phyloP scores from a whole-genome alignment of 1,140 invertebrate species.

The Bombus affinis region DNA sequence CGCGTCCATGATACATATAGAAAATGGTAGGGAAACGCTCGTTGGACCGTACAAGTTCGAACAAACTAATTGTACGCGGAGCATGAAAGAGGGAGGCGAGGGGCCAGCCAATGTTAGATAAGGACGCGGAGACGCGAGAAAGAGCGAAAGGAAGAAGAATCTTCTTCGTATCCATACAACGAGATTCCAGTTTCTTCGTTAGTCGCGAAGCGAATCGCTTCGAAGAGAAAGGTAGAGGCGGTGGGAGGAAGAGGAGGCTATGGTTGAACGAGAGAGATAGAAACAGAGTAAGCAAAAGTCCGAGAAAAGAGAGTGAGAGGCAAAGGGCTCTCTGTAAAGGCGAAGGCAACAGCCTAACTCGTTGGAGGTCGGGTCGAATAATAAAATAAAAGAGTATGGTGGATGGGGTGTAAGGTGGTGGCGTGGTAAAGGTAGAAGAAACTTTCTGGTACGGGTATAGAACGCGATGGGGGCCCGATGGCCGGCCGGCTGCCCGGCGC shows the following conservation, averaged over 20 bases:
- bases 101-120: background rate
- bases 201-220: constrained; percentile 45
- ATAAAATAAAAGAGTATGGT: constrained; percentile 69
- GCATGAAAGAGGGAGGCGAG: background rate
- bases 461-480: constrained; percentile 45
- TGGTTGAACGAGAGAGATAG: background rate
- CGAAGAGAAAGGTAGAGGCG: background rate
- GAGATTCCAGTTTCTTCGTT: constrained; percentile 72
- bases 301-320: constrained; percentile 17
- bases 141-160: background rate
- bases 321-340: constrained; percentile 6
- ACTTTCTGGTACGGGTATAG: constrained; percentile 59
- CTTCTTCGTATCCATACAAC: constrained; percentile 36
- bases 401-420: constrained; percentile 72
- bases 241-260: constrained; percentile 9
- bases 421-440: constrained; percentile 70
- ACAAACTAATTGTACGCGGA: constrained; percentile 53
- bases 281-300: background rate
- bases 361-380: constrained; percentile 72
- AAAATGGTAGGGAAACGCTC: constrained; percentile 32
- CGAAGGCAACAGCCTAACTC: constrained; percentile 66
- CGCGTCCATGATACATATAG: constrained; percentile 48
- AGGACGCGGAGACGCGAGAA: background rate
- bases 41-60: constrained; percentile 19
- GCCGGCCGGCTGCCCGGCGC: constrained; percentile 13